phyloP scores from a whole-genome alignment of 2,113 vertebrate species.

The Scolopax mira region DNA sequence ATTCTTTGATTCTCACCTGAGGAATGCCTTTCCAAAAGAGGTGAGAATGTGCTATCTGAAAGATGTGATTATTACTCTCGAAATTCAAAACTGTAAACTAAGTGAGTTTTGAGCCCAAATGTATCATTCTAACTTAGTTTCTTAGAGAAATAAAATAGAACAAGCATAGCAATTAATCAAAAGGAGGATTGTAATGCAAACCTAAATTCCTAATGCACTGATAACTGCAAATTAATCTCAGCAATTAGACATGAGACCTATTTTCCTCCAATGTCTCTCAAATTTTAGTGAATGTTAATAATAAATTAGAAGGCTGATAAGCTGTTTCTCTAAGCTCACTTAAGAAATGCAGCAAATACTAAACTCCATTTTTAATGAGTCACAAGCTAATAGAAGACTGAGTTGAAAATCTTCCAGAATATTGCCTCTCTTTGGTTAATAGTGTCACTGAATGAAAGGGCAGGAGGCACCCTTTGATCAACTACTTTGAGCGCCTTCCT shows the following conservation, averaged over 20 bases:
- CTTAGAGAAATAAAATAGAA: neutral
- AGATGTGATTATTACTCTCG: neutral
- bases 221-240: conserved; percentile 5
- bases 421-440: neutral
- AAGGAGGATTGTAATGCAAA: neutral
- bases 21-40: neutral
- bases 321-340: neutral
- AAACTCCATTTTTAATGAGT: neutral
- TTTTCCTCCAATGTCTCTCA: neutral
- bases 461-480: neutral
- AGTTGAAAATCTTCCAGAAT: neutral
- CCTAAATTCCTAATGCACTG: neutral
- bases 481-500: neutral
- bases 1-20: neutral
- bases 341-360: neutral
- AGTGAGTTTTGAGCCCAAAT: neutral
- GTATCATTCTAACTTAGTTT: neutral
- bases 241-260: neutral
- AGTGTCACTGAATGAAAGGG: neutral
- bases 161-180: neutral
- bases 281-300: neutral
- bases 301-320: neutral
- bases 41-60: neutral
- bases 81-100: neutral
- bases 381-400: neutral